These are phyloP conservation scores for Mastacembelus armatus DNA, from an alignment of 2,797 vertebrate species.

Conservation along the genomic window DNA sequence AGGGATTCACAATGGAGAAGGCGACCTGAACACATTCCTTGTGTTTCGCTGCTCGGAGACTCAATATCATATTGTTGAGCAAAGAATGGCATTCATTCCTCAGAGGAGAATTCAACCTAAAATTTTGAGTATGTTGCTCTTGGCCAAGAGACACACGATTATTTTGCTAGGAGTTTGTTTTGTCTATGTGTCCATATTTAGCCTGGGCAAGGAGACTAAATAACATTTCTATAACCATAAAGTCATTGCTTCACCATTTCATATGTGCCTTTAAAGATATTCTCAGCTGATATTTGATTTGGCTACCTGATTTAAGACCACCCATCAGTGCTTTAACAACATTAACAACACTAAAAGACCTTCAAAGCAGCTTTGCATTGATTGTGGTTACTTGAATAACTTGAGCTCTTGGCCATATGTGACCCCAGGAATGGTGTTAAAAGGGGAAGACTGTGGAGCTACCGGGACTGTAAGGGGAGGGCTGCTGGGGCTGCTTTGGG, in stretches of 20 bases:
- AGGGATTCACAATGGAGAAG: conserved; percentile 64
- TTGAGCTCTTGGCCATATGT: conserved; percentile 66
- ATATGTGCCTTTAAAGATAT: conserved; percentile 58
- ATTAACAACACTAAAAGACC: conserved; percentile 63
- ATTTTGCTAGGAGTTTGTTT: conserved; percentile 57
- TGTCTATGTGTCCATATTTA: conserved; percentile 65
- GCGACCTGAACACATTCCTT: conserved; percentile 56
- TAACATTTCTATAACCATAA: conserved; percentile 49
- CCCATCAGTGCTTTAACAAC: conserved; percentile 64
- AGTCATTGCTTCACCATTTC: conserved; percentile 41
- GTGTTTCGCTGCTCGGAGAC: conserved; percentile 52
- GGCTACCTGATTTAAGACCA: conserved; percentile 56
- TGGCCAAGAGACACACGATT: conserved; percentile 18
- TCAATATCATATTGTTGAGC: conserved; percentile 71
- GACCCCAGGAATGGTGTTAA: conserved; percentile 63
- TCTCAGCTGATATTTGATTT: conserved; percentile 70
- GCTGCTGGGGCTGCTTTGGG: conserved; percentile 38
- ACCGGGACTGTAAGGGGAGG: conserved; percentile 19
- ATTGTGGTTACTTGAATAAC: conserved; percentile 69
- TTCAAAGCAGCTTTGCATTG: conserved; percentile 73
- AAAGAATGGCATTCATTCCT: conserved; percentile 65
- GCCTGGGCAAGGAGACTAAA: conserved; percentile 39
- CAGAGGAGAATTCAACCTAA: conserved; percentile 66
- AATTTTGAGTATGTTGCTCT: conserved; percentile 60
- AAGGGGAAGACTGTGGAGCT: conserved; percentile 23